Evolutionary conservation across 2,797 vertebrate species (phyloP).

Genomic region (Rhinella marina): DNA sequence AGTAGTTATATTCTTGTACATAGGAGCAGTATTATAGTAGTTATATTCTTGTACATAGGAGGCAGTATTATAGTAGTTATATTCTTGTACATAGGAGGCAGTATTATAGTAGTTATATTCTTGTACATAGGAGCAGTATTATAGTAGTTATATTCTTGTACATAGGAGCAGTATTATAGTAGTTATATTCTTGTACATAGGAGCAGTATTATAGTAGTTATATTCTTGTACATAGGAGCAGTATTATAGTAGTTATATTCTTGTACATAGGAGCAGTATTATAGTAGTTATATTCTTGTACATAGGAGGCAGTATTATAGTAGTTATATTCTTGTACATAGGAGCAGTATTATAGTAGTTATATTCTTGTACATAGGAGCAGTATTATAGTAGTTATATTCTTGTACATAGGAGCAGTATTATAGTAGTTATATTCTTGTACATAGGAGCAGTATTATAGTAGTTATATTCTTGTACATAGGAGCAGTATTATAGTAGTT

Average conservation of each 20-base stretch:
- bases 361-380: conserved; percentile 14
- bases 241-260: conserved; percentile 27
- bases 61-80: conserved; percentile 9
- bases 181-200: conserved; percentile 18
- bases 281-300: conserved; percentile 19
- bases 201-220: conserved; percentile 9
- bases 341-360: conserved; percentile 17
- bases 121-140: not conserved
- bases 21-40: conserved; percentile 7
- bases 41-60: conserved; percentile 1
- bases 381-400: conserved; percentile 26
- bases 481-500: too few relatives aligned
- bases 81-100: not conserved
- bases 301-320: conserved; percentile 7
- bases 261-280: conserved; percentile 5
- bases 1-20: too few relatives aligned
- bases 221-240: conserved; percentile 16
- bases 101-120: conserved; percentile 19
- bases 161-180: conserved; percentile 14
- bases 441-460: too few relatives aligned
- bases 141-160: conserved; percentile 10
- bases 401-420: not conserved
- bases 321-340: conserved; percentile 17
- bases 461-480: too few relatives aligned
- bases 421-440: too few relatives aligned